These are phyloP conservation scores for Pitta sordida DNA, from an alignment of 2,113 vertebrate genomes.

Conservation along the genomic window DNA sequence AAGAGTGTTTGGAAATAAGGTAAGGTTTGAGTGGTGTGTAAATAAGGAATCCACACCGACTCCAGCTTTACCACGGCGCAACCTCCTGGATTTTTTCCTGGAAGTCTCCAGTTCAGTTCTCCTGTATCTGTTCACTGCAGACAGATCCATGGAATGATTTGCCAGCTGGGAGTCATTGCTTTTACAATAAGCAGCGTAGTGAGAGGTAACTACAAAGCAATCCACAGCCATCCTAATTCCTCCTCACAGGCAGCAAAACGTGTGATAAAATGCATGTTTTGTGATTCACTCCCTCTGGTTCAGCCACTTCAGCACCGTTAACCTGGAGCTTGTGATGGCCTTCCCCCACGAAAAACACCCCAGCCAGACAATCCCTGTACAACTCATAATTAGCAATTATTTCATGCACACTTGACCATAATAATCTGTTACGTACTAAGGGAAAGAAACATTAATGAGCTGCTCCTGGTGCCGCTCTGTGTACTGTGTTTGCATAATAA, in stretches of 20 bases:
- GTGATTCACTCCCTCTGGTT: slow-evolving; percentile 1
- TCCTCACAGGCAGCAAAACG: not conserved
- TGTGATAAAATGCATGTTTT: slow-evolving; percentile 17
- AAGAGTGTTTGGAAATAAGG: not conserved
- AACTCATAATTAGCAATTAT: slow-evolving; percentile 69
- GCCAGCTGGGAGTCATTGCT: slow-evolving; percentile 19
- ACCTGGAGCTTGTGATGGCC: not conserved
- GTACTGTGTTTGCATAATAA: slow-evolving; percentile 76
- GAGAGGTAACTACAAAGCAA: slow-evolving; percentile 26
- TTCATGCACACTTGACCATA: slow-evolving; percentile 54
- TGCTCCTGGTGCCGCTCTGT: slow-evolving; percentile 62
- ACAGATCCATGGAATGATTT: slow-evolving; percentile 37
- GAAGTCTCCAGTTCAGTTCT: not conserved
- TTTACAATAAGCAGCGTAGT: slow-evolving; percentile 15
- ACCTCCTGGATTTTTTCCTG: not conserved
- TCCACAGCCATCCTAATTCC: slow-evolving; percentile 14
- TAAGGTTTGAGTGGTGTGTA: not conserved
- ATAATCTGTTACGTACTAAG: slow-evolving; percentile 61
- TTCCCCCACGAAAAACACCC: not conserved
- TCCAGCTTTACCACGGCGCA: not conserved
- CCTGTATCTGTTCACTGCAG: not conserved
- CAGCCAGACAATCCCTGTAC: slow-evolving; percentile 32
- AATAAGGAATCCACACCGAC: not conserved
- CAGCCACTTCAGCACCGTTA: not conserved
- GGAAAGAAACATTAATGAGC: slow-evolving; percentile 69